A percentile compares a stretch with the other conserved stretches of the same genome.
Conservation (phyloP, 2,113 vertebrate species). For the Anser cygnoides region DNA sequence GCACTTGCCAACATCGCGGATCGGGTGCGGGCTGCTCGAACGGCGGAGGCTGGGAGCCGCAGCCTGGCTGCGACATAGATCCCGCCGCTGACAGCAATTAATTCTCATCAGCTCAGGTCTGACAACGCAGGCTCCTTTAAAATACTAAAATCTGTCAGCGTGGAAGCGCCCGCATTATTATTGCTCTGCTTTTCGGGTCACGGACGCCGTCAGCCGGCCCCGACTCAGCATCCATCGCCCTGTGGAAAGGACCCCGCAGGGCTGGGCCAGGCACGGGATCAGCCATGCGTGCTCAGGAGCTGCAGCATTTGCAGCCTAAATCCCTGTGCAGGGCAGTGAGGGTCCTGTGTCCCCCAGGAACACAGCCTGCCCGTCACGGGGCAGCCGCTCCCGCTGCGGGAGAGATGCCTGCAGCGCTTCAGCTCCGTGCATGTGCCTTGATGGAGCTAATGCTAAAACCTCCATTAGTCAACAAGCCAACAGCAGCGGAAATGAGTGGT, state of each 20-base stretch:
- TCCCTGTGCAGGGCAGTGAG: neutral
- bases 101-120: neutral
- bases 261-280: neutral
- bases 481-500: neutral
- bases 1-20: slow-evolving; percentile 49
- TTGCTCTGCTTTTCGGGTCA: neutral
- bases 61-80: neutral
- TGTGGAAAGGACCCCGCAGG: accelerated
- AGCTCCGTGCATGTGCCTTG: neutral
- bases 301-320: neutral
- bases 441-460: neutral
- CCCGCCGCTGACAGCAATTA: neutral
- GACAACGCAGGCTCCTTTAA: neutral
- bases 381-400: neutral
- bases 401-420: neutral
- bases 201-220: accelerated
- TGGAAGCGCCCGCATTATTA: neutral
- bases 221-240: neutral
- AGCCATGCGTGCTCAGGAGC: neutral
- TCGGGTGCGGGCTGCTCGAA: neutral
- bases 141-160: neutral
- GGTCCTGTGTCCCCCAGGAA: neutral
- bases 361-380: neutral
- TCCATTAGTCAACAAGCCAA: neutral
- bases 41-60: slow-evolving; percentile 1